Conservation (phyloP, 2,888 invertebrate species). For the Troides helena region DNA sequence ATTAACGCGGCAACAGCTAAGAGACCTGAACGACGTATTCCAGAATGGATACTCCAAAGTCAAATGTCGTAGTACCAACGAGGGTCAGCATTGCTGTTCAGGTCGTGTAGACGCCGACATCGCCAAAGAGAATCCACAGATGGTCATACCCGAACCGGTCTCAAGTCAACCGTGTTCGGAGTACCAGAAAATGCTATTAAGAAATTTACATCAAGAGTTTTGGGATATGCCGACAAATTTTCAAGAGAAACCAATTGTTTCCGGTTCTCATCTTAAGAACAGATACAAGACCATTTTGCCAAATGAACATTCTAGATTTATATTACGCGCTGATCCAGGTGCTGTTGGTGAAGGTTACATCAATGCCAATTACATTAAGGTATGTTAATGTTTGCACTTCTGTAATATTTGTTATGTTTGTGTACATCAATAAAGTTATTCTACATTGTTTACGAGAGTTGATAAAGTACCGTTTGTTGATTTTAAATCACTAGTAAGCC, state of each 20-base stretch:
- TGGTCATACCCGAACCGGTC: conserved; percentile 59
- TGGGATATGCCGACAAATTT: conserved; percentile 97
- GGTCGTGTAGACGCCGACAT: conserved; percentile 54
- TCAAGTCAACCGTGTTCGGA: conserved; percentile 76
- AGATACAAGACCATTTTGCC: conserved; percentile 94
- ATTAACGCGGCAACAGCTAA: conserved; percentile 80
- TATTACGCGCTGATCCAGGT: conserved; percentile 78
- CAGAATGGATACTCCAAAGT: conserved; percentile 77
- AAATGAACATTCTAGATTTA: conserved; percentile 92
- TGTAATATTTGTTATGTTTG: neutral
- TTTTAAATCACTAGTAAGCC: neutral
- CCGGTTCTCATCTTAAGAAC: conserved; percentile 93
- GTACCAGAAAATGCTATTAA: conserved; percentile 81
- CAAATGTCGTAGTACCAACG: conserved; percentile 55
- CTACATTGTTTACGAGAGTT: neutral
- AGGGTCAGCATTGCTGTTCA: conserved; percentile 62
- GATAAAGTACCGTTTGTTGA: neutral
- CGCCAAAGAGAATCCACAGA: conserved; percentile 61
- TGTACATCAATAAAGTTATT: neutral
- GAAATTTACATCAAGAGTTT: conserved; percentile 89
- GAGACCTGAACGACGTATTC: conserved; percentile 80
- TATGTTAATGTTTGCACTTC: conserved; percentile 53
- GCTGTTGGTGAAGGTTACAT: conserved; percentile 87
- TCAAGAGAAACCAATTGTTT: conserved; percentile 93
- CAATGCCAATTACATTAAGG: conserved; percentile 96